Conservation (phyloP, 2,113 vertebrate species). For the Larimichthys polyactis region DNA sequence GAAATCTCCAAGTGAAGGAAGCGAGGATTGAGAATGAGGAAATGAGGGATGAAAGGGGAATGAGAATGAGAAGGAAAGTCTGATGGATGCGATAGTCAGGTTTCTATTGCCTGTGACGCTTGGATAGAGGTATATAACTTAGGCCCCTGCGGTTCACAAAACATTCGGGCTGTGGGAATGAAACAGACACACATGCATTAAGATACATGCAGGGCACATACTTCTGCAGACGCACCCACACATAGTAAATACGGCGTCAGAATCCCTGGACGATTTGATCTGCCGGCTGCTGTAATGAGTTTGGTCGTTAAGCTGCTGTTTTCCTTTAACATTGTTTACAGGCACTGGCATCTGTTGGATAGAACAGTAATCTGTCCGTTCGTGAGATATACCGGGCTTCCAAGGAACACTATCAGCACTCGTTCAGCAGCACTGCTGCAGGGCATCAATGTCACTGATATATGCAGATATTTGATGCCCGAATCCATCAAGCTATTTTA, state of each 20-base stretch:
- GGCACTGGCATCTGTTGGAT: conserved; percentile 65
- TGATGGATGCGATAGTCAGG: conserved; percentile 57
- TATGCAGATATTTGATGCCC: conserved; percentile 31
- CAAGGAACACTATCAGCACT: conserved; percentile 32
- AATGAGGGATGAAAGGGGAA: conserved; percentile 61
- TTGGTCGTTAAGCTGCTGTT: conserved; percentile 77
- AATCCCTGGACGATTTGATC: conserved; percentile 65
- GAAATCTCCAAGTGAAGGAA: conserved; percentile 37
- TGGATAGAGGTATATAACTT: conserved; percentile 67
- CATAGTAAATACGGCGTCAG: conserved; percentile 40
- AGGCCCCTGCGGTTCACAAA: conserved; percentile 53
- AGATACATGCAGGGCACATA: conserved; percentile 5
- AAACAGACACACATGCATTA: conserved; percentile 8
- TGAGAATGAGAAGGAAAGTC: conserved; percentile 27
- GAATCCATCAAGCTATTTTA: conserved; percentile 48
- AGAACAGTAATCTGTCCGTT: conserved; percentile 66
- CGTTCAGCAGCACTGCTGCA: conserved; percentile 20
- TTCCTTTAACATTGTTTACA: conserved; percentile 78
- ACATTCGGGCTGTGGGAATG: conserved; percentile 30
- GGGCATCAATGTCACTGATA: conserved; percentile 27
- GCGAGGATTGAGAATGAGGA: conserved; percentile 49
- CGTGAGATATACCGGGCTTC: conserved; percentile 26
- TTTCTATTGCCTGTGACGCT: conserved; percentile 47
- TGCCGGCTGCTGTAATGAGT: conserved; percentile 75
- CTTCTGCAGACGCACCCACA: conserved; percentile 17